Base-by-base conservation (phyloP, 2,113 vertebrate genomes). In the Vidua macroura region DNA sequence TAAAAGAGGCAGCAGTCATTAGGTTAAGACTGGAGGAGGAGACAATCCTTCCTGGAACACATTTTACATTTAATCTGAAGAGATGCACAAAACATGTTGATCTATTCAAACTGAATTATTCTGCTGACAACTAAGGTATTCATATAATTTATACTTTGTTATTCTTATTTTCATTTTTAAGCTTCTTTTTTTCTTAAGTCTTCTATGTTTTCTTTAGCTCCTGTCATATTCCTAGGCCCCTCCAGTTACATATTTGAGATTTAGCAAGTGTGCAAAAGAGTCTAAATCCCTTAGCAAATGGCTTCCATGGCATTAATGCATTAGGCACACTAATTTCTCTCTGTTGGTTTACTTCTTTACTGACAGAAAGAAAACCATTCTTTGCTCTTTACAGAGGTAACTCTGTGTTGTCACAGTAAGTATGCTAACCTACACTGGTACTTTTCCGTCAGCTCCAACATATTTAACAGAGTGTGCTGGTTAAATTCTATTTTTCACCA, bases 281-380 rank as follows among this genome's bases (percentile, higher is more conserved):
- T 30, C 68, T 86, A 87, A 95, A 88, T 3, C 56, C 56, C 39
- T 87, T 73, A 79, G 46, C 68, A 93, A 93, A 73, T 30, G 35
- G n/a, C 79, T 95, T 89, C 75, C 35, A 63, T 16, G n/a, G 86
- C 76, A 90, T 94, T 84, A 92, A 91, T 58, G 86, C 88, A 91
- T 94, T 93, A 89, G 72, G 78, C 70, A 85, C 83, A 53, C 63
- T 88, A 33, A 88, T 95, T 93, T 92, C 83, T 62, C 31, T 72
- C 70, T 70, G 22, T 74, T 93, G 75, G 68, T 72, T 95, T 92
- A 44, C 46, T 59, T 48, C 51, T 58, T 39, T 37, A 43, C 35
- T 67, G 78, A 53, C 59, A 80, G 55, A 75, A 68, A 46, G 41
- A 76, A 83, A 88, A 62, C 20, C 8, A 2, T 15, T 60, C 68